Conservation (phyloP, 2,797 vertebrate genomes). For the Coluber constrictor region DNA sequence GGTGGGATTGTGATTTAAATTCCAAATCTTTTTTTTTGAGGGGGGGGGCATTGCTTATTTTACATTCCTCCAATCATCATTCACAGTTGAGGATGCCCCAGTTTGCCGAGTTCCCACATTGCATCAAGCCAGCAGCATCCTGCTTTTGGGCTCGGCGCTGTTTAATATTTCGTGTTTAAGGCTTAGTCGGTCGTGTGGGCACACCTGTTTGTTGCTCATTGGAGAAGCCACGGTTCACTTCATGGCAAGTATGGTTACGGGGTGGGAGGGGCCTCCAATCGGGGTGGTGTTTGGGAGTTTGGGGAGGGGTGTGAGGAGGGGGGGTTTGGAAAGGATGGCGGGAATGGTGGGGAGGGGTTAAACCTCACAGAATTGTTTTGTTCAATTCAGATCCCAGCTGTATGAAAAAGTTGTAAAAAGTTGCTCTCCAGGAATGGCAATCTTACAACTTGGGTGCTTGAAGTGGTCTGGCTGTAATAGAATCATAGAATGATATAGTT, state of each 20-base stretch:
- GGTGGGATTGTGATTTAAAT: rapidly evolving
- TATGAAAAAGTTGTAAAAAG: background rate
- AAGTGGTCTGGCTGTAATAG: background rate
- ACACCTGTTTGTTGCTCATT: background rate
- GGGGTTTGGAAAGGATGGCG: background rate
- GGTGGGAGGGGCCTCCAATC: background rate
- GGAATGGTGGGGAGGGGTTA: rapidly evolving
- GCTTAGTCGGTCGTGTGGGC: background rate
- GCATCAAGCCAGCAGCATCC: background rate
- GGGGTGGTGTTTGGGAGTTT: background rate
- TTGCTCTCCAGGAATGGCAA: background rate
- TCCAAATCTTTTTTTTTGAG: background rate
- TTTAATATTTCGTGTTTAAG: background rate
- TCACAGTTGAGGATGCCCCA: background rate
- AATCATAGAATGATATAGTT: background rate
- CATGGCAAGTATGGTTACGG: background rate
- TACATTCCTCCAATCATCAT: background rate
- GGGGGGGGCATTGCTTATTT: background rate
- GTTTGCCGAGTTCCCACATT: background rate
- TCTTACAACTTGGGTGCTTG: background rate
- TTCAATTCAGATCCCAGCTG: background rate
- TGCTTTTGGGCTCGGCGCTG: background rate
- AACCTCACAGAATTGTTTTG: background rate
- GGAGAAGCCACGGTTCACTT: background rate
- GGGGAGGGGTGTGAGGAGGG: background rate